Percentiles rank a stretch among this genome's conserved stretches.
Conservation (phyloP, 1,140 invertebrate species). For the Belonocnema kinseyi region DNA sequence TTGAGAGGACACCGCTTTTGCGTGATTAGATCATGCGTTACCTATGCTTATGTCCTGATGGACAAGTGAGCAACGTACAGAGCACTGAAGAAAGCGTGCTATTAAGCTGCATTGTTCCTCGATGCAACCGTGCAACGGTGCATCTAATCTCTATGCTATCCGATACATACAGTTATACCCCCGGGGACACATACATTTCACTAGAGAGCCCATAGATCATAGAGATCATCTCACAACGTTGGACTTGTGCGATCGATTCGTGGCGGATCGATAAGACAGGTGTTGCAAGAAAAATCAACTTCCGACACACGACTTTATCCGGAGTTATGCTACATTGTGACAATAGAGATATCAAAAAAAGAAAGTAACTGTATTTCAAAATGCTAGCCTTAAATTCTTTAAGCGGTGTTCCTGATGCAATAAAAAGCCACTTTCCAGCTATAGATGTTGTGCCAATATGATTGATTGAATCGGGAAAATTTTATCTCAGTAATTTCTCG, state of each 20-base stretch:
- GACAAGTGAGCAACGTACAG: slow-evolving; percentile 45
- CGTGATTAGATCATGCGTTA: slow-evolving; percentile 33
- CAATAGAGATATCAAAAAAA: neutral
- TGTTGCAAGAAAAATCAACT: slow-evolving; percentile 60
- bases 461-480: neutral
- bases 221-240: slow-evolving; percentile 59
- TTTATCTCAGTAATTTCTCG: slow-evolving; percentile 6
- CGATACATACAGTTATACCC: slow-evolving; percentile 64
- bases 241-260: slow-evolving; percentile 60
- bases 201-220: slow-evolving; percentile 58
- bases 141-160: slow-evolving; percentile 61
- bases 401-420: neutral
- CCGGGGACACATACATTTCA: slow-evolving; percentile 57
- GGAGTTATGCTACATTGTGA: slow-evolving; percentile 22
- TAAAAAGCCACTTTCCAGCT: neutral
- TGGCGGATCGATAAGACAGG: slow-evolving; percentile 61
- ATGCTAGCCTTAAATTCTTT: neutral
- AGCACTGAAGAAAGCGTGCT: slow-evolving; percentile 46
- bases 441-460: no score
- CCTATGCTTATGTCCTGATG: slow-evolving; percentile 39
- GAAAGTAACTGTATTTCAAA: neutral
- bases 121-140: slow-evolving; percentile 61
- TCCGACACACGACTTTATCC: slow-evolving; percentile 38
- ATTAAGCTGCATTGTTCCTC: slow-evolving; percentile 64
- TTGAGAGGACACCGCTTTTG: neutral